Evolutionary conservation across 1,140 invertebrate species (phyloP), one percentile per base, ranked within the genome.

Genomic region (Drosophila ogumai): DNA sequence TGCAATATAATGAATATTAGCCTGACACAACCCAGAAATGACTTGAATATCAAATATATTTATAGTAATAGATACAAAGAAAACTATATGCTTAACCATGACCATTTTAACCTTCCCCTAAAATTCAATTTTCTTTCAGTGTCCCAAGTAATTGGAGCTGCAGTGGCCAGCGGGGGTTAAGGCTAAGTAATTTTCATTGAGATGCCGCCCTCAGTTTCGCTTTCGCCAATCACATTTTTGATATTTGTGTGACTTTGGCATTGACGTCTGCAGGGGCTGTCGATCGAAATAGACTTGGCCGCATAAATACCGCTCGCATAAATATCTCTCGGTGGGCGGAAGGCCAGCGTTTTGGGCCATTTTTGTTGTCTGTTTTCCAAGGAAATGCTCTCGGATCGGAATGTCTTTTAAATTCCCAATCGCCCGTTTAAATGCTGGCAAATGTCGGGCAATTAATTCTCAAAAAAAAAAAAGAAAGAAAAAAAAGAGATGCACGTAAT

Each of bases 221-320:
- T 71, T 57, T 71, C 65, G 68, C 73, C 80, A 82, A 82, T 82
- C 80, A 79, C 36, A 87, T 75, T 71, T 78, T 67, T 86, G 82
- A 86, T 82, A 65, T 77, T 77, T 86, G 54, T 87, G 61, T 86
- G 82, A 87, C 82, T 86, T 86, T 86, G 82, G 82, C 82, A 86
- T 86, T 86, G 82, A 86, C 79, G 82, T 82, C 78, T 65, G 40
- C 72, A 59, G 60, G 56, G 68, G 65, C 55, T 58, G 69, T 54
- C 68, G 78, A 81, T 86, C 67, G 84, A 86, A 84, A 86, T 86
- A 87, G 75, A 87, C 61, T 80, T 75, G 59, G 72, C 54, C 54
- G 54, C 68, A 38, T 49, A 82, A 86, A 82, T 72, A 43, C 60
- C 68, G 49, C 55, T 61, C 68, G 58, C 56, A 78, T 78, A 77